Evolutionary conservation across 2,113 vertebrate species (phyloP).

Genomic region (Serranochromis macrocephalus): DNA sequence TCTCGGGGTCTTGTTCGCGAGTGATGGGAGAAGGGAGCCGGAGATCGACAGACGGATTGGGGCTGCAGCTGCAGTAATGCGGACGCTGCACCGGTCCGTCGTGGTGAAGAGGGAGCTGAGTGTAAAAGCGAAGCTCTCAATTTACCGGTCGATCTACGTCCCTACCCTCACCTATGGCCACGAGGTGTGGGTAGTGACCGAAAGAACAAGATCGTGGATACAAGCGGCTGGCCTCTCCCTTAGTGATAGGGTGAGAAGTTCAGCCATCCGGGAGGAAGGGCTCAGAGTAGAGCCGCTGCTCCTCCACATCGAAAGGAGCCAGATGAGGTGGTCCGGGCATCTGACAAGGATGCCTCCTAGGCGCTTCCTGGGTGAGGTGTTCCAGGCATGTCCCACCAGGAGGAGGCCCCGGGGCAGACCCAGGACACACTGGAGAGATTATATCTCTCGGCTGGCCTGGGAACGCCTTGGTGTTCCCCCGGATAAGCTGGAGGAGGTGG

Average conservation of each 20-base stretch:
- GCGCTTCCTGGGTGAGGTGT: background rate
- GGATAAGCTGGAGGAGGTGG: background rate
- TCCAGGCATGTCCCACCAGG: background rate
- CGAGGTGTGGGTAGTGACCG: fast-evolving
- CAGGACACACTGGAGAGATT: background rate
- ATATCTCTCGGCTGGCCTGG: background rate
- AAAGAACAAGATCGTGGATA: fast-evolving
- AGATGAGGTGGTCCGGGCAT: background rate
- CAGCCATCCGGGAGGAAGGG: too few species aligned
- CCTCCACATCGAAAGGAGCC: background rate
- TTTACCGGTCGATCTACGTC: fast-evolving
- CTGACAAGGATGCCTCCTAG: background rate
- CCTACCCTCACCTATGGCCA: too few species aligned
- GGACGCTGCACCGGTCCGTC: too few species aligned
- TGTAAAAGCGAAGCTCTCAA: too few species aligned
- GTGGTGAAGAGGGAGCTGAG: too few species aligned
- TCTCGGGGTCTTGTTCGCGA: too few species aligned
- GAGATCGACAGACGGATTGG: too few species aligned
- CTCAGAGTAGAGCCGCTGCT: background rate
- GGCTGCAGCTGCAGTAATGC: too few species aligned
- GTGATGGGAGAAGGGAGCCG: too few species aligned
- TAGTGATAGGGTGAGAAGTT: too few species aligned
- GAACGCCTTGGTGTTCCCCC: background rate
- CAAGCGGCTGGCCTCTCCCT: too few species aligned
- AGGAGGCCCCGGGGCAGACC: background rate